Evolutionary conservation across 2,888 invertebrate genomes (phyloP), one percentile per base, ranked within the genome.

Genomic region (Andrena dorsata): DNA sequence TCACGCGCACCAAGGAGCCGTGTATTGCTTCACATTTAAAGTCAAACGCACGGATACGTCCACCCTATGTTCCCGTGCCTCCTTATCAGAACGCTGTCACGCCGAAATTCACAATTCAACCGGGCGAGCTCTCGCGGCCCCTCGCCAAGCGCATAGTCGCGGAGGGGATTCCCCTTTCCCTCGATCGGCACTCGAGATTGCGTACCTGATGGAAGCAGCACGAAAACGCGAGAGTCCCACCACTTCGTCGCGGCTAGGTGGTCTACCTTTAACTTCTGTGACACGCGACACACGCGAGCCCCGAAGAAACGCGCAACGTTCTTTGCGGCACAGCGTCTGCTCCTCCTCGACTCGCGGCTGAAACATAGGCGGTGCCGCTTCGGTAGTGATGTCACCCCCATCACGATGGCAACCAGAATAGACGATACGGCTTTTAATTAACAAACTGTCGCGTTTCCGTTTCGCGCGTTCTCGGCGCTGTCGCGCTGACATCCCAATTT

Each of bases 1-100:
- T 83, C 82, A 82, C 83, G 83, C 82, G 83, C n/a, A 76, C 76
- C 83, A 61, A 80, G 80, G 69, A 83, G 83, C 83, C 82, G 49
- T 63, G 79, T 83, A 84, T 84, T 83, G 84, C 83, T 84, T 83
- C 84, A 80, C 65, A 41, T 79, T 65, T 73, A 28, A 35, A 63
- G 66, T 70, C 66, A 77, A 69, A 72, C 76, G 63, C 60, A 73
- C 69, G 20, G 73, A 70, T 32, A 69, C 72, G 64, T 61, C 60
- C 82, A 35, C 65, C 47, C 26, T 49, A 51, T 69, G 28, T 65
- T 69, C 47, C 53, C 72, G 58, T 68, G 60, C 58, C 28, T 30
- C 60, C 63, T 47, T 64, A 47, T 74, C 81, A 58, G 71, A 73
- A 71, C 81, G 65, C 63, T 76, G 66, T 76, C 71, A 75, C 70